phyloP scores from a whole-genome alignment of 2,113 vertebrate genomes.

The Climacteris rufus region DNA sequence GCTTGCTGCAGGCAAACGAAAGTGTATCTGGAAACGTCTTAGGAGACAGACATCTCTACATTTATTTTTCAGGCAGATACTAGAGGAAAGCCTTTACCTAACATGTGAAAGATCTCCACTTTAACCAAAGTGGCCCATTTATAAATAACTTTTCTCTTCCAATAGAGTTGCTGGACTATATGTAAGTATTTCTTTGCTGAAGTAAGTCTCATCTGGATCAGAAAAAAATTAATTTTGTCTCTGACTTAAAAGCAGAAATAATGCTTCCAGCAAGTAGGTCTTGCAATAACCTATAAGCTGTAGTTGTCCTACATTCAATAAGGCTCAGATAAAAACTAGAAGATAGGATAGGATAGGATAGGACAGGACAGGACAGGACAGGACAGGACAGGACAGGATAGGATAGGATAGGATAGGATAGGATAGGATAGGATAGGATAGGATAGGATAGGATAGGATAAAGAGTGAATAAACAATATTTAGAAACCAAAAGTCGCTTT shows the following conservation, averaged over 20 bases:
- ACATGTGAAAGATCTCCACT: background rate
- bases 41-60: background rate
- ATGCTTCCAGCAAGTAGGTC: background rate
- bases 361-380: too few relatives aligned
- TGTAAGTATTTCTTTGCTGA: background rate
- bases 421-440: too few relatives aligned
- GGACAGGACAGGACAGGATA: too few relatives aligned
- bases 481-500: background rate
- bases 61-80: background rate
- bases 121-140: background rate
- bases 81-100: background rate
- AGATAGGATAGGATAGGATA: background rate
- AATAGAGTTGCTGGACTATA: background rate
- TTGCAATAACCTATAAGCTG: background rate
- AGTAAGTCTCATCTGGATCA: conserved; percentile 7
- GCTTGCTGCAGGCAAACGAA: background rate
- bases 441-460: background rate
- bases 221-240: conserved; percentile 10
- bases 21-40: background rate
- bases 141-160: background rate
- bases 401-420: too few relatives aligned
- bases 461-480: background rate
- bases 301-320: background rate
- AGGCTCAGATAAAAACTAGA: background rate
- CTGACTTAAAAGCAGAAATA: conserved; percentile 21